These are phyloP conservation scores for Elachura formosa DNA, from an alignment of 2,113 vertebrate species.

Conservation along the genomic window DNA sequence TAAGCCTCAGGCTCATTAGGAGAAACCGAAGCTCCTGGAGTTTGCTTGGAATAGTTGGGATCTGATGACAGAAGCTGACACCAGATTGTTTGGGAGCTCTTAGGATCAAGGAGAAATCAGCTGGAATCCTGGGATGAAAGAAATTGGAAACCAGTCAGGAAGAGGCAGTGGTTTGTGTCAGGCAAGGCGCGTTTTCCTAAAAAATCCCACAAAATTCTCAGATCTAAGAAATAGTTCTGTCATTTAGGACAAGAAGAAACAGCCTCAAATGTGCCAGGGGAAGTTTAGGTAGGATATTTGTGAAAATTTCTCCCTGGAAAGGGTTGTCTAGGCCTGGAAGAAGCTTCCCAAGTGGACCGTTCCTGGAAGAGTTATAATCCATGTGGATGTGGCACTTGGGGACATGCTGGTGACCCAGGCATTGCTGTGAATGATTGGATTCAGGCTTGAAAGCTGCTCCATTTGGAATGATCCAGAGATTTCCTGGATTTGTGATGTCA, in stretches of 20 bases:
- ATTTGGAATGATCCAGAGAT: not conserved
- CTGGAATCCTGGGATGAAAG: not conserved
- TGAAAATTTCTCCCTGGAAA: not conserved
- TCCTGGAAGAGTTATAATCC: not conserved
- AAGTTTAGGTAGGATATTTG: not conserved
- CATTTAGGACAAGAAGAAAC: rapidly evolving
- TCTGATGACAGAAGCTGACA: constrained; percentile 9
- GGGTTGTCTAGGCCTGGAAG: not conserved
- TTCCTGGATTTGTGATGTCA: not conserved
- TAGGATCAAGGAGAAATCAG: not conserved
- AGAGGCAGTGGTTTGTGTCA: not conserved
- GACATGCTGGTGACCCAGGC: not conserved
- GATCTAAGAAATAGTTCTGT: not conserved
- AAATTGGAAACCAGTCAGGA: not conserved
- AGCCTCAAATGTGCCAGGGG: not conserved
- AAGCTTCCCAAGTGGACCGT: not conserved
- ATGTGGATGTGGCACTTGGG: not conserved
- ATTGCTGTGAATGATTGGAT: not conserved
- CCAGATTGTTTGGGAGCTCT: not conserved
- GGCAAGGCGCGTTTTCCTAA: not conserved
- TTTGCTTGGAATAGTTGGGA: not conserved
- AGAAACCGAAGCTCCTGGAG: not conserved
- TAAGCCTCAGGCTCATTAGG: not conserved
- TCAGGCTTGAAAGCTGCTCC: not conserved
- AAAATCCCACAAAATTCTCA: not conserved